phyloP scores from a whole-genome alignment of 2,797 vertebrate genomes.

The Stomatorhinus walkeri region DNA sequence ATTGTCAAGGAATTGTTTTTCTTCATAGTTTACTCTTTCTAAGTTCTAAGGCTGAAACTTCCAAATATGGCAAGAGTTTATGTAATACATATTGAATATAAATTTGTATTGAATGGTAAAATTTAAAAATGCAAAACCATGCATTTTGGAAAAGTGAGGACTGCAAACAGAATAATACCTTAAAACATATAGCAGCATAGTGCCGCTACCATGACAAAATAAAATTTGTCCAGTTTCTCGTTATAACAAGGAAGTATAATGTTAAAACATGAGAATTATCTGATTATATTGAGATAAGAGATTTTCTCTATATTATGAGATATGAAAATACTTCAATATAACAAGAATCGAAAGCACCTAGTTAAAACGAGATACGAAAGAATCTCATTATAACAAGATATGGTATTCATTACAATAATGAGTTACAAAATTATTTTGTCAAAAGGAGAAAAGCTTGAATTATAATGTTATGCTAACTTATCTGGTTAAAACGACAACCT shows the following conservation, averaged over 20 bases:
- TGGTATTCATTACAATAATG: background rate
- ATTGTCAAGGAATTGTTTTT: background rate
- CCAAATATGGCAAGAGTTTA: background rate
- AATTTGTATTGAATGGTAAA: background rate
- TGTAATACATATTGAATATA: background rate
- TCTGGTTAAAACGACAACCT: background rate
- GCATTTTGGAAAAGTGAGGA: background rate
- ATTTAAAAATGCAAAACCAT: background rate
- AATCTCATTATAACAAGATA: background rate
- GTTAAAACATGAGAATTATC: background rate
- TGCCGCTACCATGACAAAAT: background rate
- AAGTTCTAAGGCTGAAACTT: background rate
- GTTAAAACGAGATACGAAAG: background rate
- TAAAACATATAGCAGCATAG: background rate
- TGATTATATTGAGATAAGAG: background rate
- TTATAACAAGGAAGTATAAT: background rate
- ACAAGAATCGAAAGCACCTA: background rate
- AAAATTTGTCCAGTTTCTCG: background rate
- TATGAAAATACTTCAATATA: background rate
- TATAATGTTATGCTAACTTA: background rate
- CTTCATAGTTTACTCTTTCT: background rate
- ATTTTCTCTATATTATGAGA: background rate
- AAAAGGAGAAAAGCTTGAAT: background rate
- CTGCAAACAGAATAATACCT: background rate
- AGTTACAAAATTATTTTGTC: background rate